These are phyloP conservation scores for Plecotus auritus DNA, from an alignment of 2,113 vertebrate genomes.

Conservation along the genomic window DNA sequence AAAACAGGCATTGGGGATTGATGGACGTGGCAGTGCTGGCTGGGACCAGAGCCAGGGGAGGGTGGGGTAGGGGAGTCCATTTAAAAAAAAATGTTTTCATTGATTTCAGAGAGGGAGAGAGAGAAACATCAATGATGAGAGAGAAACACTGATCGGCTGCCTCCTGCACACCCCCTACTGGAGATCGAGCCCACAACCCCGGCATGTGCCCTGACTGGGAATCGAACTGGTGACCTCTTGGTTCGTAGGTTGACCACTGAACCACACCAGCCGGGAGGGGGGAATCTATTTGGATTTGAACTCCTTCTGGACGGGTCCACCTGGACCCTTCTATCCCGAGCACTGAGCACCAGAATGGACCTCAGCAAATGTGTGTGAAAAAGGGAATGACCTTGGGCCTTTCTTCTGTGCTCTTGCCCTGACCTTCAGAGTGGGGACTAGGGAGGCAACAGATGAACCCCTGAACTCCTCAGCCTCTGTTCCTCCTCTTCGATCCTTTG, in stretches of 20 bases:
- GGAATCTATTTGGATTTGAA: not conserved
- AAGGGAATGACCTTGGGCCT: not conserved
- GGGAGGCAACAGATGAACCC: not conserved
- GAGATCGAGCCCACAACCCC: too few species aligned
- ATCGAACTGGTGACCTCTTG: too few species aligned
- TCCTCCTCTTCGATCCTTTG: not conserved
- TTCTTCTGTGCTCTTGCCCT: not conserved
- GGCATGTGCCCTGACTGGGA: too few species aligned
- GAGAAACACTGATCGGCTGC: too few species aligned
- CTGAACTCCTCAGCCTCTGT: not conserved
- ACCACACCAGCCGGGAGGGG: too few species aligned
- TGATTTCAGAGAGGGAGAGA: too few species aligned
- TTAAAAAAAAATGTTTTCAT: too few species aligned
- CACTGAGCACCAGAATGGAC: not conserved
- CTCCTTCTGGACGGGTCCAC: not conserved
- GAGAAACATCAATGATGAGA: too few species aligned
- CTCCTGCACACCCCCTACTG: too few species aligned
- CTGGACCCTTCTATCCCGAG: not conserved
- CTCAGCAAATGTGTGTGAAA: not conserved
- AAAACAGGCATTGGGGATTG: not conserved
- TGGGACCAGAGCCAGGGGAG: not conserved
- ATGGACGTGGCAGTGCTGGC: not conserved
- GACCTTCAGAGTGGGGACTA: not conserved
- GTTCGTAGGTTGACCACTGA: too few species aligned
- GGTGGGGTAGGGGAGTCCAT: not conserved